Evolutionary conservation across 2,113 vertebrate genomes (phyloP), one percentile per base, ranked within the genome.

Genomic region (Ammospiza nelsoni): DNA sequence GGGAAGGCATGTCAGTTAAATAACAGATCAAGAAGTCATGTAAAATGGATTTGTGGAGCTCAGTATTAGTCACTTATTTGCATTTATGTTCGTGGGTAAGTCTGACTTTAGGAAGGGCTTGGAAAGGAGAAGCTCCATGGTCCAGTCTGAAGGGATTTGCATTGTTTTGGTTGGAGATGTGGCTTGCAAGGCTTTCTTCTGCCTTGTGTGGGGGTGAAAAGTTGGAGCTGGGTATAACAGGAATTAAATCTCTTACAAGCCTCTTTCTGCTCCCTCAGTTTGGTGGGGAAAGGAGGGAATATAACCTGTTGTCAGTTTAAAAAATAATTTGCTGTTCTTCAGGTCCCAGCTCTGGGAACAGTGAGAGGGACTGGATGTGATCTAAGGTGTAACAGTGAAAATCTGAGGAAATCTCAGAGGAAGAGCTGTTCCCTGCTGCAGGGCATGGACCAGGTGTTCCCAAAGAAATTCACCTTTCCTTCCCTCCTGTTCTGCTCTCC

Each of bases 1-100:
- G 28, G 58, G 49, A 75, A 88, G 63, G 78, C 73, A 75, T 88
- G 75, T 63, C 93, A 74, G 67, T 90, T 85, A 94, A 94, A 44
- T 52, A 95, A 80, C 81, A 73, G 88, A 83, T 87, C 25, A 76
- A 76, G 78, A 58, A 91, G 63, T 16, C 25, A 29, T 3, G 2
- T 83, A 71, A 92, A 74, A 90, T 67, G 54, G 57, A 75, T 65
- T 88, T 86, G 19, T 29, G 46, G 74, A 88, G 46, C 89, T 85
- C 71, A 46, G 1, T 86, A 22, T 68, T 67, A 27, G 54, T 82
- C 28, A n/a, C 9, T 80, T 68, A 67, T 86, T 91, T 94, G 68
- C 82, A 71, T 90, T 75, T 51, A 10, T 80, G 48, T 63, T 88
- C 16, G 1, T 66, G 72, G 68, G 33, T 44, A 29, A 69, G 87